Evolutionary conservation across 2,113 vertebrate species (phyloP).

Genomic region (Otis tarda): DNA sequence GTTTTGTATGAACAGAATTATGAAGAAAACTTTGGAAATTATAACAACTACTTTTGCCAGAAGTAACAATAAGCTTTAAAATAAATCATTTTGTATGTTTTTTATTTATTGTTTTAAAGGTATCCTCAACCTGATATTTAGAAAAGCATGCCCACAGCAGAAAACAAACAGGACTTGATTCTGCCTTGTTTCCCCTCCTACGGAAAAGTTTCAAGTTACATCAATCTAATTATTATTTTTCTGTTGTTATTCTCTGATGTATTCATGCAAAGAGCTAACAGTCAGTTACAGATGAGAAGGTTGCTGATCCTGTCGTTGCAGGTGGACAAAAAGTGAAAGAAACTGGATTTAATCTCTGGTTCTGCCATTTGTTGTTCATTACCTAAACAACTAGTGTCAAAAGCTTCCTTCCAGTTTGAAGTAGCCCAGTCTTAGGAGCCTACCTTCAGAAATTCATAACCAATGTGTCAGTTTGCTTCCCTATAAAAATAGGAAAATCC

Average conservation of each 20-base stretch:
- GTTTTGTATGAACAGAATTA: neutral
- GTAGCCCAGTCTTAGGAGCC: neutral
- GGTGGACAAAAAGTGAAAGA: neutral
- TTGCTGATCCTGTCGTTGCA: neutral
- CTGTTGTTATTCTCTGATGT: neutral
- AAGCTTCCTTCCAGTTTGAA: neutral
- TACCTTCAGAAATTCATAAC: neutral
- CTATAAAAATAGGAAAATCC: neutral
- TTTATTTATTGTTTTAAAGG: neutral
- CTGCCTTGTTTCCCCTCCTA: neutral
- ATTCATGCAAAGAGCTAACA: neutral
- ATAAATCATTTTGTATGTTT: neutral
- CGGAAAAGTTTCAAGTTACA: neutral
- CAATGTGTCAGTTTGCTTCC: neutral
- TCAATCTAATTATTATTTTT: neutral
- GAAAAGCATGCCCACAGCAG: neutral
- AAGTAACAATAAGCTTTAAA: neutral
- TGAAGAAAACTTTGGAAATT: neutral
- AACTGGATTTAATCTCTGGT: neutral
- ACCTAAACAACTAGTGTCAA: neutral
- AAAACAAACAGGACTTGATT: conserved; percentile 4
- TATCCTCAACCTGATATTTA: neutral
- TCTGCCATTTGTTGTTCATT: neutral
- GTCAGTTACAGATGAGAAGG: neutral
- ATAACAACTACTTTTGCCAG: neutral